Conservation (phyloP, 2,888 invertebrate species). For the Lycocerus yunnanus region DNA sequence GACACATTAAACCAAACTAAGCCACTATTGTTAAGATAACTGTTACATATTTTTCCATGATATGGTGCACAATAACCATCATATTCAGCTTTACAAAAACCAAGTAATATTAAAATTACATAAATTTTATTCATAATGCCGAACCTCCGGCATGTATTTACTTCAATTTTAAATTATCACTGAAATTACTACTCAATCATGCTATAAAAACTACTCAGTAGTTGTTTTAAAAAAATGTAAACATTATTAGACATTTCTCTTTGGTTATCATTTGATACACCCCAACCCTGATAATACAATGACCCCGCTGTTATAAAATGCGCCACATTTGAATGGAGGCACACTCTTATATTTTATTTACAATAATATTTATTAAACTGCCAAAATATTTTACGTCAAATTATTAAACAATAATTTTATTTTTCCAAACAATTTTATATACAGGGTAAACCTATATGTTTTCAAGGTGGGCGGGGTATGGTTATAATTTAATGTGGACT, state of each 20-base stretch:
- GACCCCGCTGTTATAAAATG: background rate
- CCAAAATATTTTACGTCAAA: background rate
- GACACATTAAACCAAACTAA: slow-evolving; percentile 60
- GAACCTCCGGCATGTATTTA: background rate
- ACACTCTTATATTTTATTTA: background rate
- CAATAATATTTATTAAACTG: background rate
- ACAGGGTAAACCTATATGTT: background rate
- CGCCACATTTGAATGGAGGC: background rate
- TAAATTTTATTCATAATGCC: background rate
- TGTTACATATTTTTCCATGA: slow-evolving; percentile 69
- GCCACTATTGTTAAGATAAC: slow-evolving; percentile 57
- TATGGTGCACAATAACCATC: slow-evolving; percentile 84
- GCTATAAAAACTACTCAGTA: background rate
- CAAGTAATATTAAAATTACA: background rate
- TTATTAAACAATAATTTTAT: background rate
- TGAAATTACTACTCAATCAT: background rate
- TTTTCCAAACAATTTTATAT: background rate
- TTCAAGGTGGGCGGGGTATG: background rate
- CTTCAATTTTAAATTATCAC: background rate
- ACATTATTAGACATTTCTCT: background rate
- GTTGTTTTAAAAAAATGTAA: background rate
- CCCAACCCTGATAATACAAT: background rate
- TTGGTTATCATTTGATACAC: background rate
- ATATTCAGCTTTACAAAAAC: slow-evolving; percentile 21
- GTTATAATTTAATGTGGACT: too few species aligned